These are phyloP conservation scores for Punctoribates punctum DNA, from an alignment of 2,888 invertebrate genomes.

Conservation along the genomic window DNA sequence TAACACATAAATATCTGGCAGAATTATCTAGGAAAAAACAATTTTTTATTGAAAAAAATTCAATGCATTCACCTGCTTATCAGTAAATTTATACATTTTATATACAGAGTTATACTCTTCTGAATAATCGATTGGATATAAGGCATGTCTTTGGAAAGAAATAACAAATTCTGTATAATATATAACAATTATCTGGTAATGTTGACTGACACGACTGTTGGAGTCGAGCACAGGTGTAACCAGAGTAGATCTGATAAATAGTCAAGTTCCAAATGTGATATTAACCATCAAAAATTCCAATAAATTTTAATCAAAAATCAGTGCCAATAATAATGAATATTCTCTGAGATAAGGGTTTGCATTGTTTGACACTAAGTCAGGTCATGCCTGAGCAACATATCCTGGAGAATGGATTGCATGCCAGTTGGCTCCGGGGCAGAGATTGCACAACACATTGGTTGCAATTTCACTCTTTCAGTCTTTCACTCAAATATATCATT, in stretches of 20 bases:
- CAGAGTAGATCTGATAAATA: too few relatives aligned
- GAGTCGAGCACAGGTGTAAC: background rate
- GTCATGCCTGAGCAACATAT: too few relatives aligned
- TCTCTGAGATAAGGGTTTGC: too few relatives aligned
- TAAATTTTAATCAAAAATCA: too few relatives aligned
- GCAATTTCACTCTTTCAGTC: slow-evolving; percentile 25
- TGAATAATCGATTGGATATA: background rate
- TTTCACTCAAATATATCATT: slow-evolving; percentile 17
- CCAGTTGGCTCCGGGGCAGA: background rate
- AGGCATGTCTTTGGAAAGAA: background rate
- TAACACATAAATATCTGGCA: background rate
- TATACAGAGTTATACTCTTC: background rate
- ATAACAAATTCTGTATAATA: slow-evolving; percentile 12
- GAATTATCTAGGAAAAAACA: background rate
- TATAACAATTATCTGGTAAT: slow-evolving; percentile 28
- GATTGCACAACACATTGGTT: background rate
- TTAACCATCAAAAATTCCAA: too few relatives aligned
- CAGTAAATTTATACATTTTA: background rate
- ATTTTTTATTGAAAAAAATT: background rate
- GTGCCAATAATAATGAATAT: too few relatives aligned
- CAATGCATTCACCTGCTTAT: slow-evolving; percentile 19
- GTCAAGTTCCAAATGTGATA: too few relatives aligned
- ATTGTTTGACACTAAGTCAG: too few relatives aligned
- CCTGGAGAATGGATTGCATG: too few relatives aligned
- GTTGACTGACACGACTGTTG: slow-evolving; percentile 24